phyloP scores from a whole-genome alignment of 2,113 vertebrate species.

The Charadrius vociferus region DNA sequence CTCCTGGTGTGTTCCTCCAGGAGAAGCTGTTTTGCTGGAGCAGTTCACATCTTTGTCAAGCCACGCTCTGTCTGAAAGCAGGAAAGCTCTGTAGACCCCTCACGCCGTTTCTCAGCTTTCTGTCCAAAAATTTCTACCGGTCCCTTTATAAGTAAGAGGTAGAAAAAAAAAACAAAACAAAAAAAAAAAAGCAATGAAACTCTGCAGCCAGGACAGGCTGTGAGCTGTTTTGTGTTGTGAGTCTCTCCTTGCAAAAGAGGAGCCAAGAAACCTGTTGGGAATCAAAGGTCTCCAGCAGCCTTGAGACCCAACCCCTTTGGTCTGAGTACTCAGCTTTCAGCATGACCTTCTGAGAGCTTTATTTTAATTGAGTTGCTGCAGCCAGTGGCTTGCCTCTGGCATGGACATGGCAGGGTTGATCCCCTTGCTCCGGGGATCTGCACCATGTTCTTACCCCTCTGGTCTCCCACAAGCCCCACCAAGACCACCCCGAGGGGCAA shows the following conservation, averaged over 20 bases:
- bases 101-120: background rate
- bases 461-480: background rate
- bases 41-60: background rate
- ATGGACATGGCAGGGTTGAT: fast-evolving
- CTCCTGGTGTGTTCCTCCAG: background rate
- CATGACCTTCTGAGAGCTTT: background rate
- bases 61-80: background rate
- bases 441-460: background rate
- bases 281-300: background rate
- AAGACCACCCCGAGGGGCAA: too few relatives aligned
- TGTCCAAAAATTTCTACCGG: background rate
- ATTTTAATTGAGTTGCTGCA: background rate
- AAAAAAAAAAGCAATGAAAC: background rate
- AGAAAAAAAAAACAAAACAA: background rate
- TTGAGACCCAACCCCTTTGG: background rate
- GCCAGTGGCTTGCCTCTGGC: background rate
- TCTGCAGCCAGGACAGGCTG: background rate
- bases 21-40: background rate
- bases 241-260: background rate
- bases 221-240: background rate
- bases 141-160: background rate
- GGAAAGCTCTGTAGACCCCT: background rate
- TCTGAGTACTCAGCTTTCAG: background rate
- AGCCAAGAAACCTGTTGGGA: background rate
- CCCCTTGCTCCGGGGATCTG: background rate